phyloP scores from a whole-genome alignment of 2,888 invertebrate species.

The Cataglyphis cursor region DNA sequence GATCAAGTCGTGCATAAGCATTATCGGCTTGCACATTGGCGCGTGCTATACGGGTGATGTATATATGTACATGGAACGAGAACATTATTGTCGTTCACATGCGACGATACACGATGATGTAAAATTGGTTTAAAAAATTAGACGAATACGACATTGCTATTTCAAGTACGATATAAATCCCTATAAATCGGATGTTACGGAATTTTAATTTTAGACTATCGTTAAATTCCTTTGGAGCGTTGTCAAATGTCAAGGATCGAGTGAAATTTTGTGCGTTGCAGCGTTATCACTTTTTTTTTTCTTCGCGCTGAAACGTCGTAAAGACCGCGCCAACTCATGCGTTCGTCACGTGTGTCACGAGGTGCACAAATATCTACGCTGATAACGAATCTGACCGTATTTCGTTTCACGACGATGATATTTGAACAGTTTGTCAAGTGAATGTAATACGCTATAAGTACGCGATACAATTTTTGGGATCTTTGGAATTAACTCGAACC shows the following conservation, averaged over 20 bases:
- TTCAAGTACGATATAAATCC: not conserved
- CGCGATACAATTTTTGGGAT: slow-evolving; percentile 3
- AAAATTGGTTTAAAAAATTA: slow-evolving; percentile 8
- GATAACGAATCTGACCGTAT: slow-evolving; percentile 36
- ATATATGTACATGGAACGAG: slow-evolving; percentile 46
- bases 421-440: slow-evolving; percentile 86
- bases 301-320: not conserved
- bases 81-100: slow-evolving; percentile 57
- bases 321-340: slow-evolving; percentile 21
- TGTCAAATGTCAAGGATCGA: not conserved
- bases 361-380: slow-evolving; percentile 26
- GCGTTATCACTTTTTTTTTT: slow-evolving; percentile 33
- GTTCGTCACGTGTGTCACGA: slow-evolving; percentile 33
- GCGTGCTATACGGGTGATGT: not conserved
- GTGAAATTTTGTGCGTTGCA: slow-evolving; percentile 15
- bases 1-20: slow-evolving; percentile 79
- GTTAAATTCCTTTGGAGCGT: not conserved
- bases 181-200: not conserved
- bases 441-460: slow-evolving; percentile 3
- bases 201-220: not conserved
- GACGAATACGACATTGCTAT: not conserved
- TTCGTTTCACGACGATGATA: slow-evolving; percentile 28
- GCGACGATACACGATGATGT: not conserved
- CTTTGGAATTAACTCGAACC: slow-evolving; percentile 36
- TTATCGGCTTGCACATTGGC: slow-evolving; percentile 67